Evolutionary conservation across 2,888 invertebrate species (phyloP), one percentile per base, ranked within the genome.

Genomic region (Chrysolina americana): DNA sequence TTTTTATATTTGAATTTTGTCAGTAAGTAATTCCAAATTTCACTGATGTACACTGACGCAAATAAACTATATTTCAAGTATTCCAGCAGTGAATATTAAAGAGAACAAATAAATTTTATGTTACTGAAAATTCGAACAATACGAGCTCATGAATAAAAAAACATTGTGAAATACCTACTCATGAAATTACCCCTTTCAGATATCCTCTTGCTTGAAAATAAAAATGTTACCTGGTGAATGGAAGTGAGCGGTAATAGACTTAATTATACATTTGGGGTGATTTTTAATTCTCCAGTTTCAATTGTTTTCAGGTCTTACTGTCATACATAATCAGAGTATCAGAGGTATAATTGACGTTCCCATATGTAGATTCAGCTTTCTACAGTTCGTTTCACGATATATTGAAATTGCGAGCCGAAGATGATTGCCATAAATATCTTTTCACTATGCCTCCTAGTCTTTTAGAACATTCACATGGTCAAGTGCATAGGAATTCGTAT

Each of bases 401-500:
- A 36, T 28, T 28, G 59, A 28, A 59, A 59, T 28, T 36, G 59
- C 36, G 28, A 36, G 19, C 4, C 53, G 11, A 53, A 53, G 59
- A 59, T n/a, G 53, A 41, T 68, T n/a, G 9, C 41, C 53, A 41
- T 68, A 28, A 41, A 56, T 50, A 44, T 68, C 41, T 56, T 6
- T 41, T 6, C 50, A 41, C n/a, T 44, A 17, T 44, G 44, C 17
- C 21, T 68, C 19, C 56, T 64, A 53, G 15, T 41, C 17, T 36
- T 63, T 21, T 19, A 17, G 36, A 72, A 68, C 68, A 50, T 68
- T 50, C 53, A 74, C 70, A 72, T 65, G 76, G 78, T 73, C 78
- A 78, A 76, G 72, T 73, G 76, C 70, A 73, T 78, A 41, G 76
- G 78, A 78, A 78, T 78, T 75, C 76, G 75, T 78, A 78, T 75